A percentile compares a stretch with the other conserved stretches of the same genome.
These are phyloP conservation scores for Nyctibius bracteatus DNA, from an alignment of 2,113 vertebrate species.

Conservation along the genomic window DNA sequence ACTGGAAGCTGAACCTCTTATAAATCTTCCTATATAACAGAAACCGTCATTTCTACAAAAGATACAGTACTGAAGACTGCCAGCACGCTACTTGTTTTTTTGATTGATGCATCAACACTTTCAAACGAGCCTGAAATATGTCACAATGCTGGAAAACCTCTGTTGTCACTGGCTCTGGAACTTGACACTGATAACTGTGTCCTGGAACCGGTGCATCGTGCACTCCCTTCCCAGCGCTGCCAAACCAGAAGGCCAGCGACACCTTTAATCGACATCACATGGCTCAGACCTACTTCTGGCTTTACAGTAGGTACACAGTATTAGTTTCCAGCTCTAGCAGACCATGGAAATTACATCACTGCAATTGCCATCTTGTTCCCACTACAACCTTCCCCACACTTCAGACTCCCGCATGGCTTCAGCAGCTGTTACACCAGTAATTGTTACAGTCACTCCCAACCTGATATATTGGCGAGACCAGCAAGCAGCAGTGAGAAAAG, in stretches of 20 bases:
- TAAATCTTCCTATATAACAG: neutral
- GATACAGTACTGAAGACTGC: neutral
- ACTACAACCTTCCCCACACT: neutral
- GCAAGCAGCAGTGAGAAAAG: neutral
- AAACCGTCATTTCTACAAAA: neutral
- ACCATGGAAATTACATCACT: neutral
- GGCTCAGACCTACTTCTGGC: neutral
- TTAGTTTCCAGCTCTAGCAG: neutral
- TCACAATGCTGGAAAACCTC: neutral
- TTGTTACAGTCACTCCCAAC: neutral
- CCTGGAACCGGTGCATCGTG: neutral
- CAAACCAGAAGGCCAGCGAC: neutral
- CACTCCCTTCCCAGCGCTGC: neutral
- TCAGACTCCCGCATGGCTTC: neutral
- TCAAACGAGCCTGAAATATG: neutral
- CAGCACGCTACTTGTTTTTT: accelerated
- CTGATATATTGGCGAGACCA: neutral
- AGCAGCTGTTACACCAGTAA: neutral
- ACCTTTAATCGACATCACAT: accelerated
- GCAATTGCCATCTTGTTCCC: neutral
- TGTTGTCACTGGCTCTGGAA: neutral
- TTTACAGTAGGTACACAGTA: accelerated
- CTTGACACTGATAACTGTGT: too few relatives aligned
- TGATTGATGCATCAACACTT: neutral
- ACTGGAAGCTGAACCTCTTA: neutral